phyloP scores from a whole-genome alignment of 2,888 invertebrate species.

The Cerceris rybyensis region DNA sequence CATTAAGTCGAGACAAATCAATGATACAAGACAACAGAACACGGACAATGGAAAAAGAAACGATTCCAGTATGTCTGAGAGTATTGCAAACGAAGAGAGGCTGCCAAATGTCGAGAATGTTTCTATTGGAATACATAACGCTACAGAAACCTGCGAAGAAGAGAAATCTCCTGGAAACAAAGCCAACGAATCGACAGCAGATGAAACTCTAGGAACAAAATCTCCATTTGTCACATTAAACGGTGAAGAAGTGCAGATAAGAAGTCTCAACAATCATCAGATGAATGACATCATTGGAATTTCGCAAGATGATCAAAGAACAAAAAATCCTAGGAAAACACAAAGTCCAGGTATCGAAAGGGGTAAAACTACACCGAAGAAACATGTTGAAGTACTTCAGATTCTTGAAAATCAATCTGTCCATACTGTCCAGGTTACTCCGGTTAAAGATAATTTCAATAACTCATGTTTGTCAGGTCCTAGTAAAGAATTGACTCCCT shows the following conservation, averaged over 20 bases:
- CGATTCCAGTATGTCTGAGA: background rate
- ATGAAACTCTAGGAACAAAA: background rate
- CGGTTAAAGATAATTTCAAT: background rate
- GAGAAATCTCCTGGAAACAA: background rate
- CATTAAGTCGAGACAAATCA: background rate
- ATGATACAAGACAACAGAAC: background rate
- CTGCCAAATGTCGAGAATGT: background rate
- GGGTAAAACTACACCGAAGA: background rate
- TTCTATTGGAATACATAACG: background rate
- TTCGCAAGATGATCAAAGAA: background rate
- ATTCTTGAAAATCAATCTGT: background rate
- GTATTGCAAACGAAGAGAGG: background rate
- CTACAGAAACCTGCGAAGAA: background rate
- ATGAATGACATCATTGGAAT: constrained; percentile 60
- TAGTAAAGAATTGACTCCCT: background rate
- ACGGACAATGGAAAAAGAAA: background rate
- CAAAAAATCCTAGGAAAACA: background rate
- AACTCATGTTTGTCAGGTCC: background rate
- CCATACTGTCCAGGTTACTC: background rate
- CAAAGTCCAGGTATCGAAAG: background rate
- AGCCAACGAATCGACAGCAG: constrained; percentile 7
- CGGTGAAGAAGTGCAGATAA: constrained; percentile 32
- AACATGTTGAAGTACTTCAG: background rate
- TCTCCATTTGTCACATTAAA: constrained; percentile 37
- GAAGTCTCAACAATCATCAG: constrained; percentile 38